Evolutionary conservation across 2,888 invertebrate genomes (phyloP), one percentile per base, ranked within the genome.

Genomic region (Agapetus fuscipes): DNA sequence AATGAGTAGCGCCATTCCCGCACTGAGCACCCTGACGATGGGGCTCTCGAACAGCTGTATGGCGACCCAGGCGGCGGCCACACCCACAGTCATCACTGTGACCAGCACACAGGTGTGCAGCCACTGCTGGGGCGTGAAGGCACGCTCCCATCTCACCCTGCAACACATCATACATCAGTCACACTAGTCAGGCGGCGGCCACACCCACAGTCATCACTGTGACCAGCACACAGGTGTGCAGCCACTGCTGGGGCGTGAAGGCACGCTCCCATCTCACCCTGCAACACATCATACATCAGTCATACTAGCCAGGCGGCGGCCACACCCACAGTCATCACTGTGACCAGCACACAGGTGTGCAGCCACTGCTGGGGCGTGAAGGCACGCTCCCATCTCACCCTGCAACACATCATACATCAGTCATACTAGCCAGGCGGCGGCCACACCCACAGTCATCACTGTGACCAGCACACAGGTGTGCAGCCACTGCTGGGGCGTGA

Each of bases 321-420:
- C 12, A 78, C 80, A 13, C 84, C 78, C 35, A 78, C 76, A 57
- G 83, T 83, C 78, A 89, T 84, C 46, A 78, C 70, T 9, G 81
- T 81, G 41, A 89, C 82, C 46, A 84, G 76, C 39, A 81, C 77
- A 20, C 81, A 80, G 9, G 88, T 88, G 61, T 86, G 83, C 49
- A 82, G 67, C 87, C 89, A 89, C 63, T 89, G 89, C 51, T 79
- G 75, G 26, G 81, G 70, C 14, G 86, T 88, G 60, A 89, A 83
- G 24, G 86, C 84, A 53, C 80, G 78, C 58, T 85, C 84, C 86
- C 87, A 86, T 50, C 84, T 83, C 58, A 86, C 73, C 53, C 78
- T 78, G 54, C 20, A 20, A 20, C 20, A 20, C 20, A 20, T 80
- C 74, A 55, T 80, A 85, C 49, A 88, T 63, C 62, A 87, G 85